These are phyloP conservation scores for Laupala kohalensis DNA, from an alignment of 1,140 invertebrate species.

Conservation along the genomic window DNA sequence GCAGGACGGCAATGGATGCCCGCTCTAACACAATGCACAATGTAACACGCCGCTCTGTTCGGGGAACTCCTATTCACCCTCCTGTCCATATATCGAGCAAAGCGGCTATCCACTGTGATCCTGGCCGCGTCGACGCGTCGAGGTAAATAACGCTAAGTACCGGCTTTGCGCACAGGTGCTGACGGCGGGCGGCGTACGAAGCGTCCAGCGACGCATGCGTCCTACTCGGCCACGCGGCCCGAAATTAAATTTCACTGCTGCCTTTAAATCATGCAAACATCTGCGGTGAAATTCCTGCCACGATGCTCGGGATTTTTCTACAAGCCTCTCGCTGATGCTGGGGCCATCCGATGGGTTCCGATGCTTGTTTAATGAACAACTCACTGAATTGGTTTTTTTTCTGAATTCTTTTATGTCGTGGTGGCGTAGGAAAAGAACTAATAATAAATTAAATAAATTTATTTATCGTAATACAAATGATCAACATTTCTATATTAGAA, in stretches of 20 bases:
- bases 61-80: background rate
- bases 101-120: background rate
- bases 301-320: background rate
- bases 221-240: too few species aligned
- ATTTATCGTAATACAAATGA: too few species aligned
- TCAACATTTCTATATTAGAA: too few species aligned
- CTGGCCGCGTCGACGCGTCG: too few species aligned
- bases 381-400: too few species aligned
- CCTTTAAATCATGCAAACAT: background rate
- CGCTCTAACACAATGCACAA: background rate
- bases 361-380: too few species aligned
- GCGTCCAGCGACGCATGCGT: too few species aligned
- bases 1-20: slow-evolving; percentile 8
- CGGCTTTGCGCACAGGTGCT: background rate
- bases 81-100: background rate
- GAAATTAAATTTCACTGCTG: background rate
- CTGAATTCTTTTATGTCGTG: too few species aligned
- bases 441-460: too few species aligned
- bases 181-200: too few species aligned
- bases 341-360: too few species aligned
- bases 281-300: background rate
- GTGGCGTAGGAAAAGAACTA: too few species aligned
- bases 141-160: background rate
- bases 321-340: background rate
- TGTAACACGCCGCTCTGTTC: background rate